A percentile compares a stretch with the other conserved stretches of the same genome.
Conservation (phyloP, 2,113 vertebrate species). For the Dissostichus mawsoni region DNA sequence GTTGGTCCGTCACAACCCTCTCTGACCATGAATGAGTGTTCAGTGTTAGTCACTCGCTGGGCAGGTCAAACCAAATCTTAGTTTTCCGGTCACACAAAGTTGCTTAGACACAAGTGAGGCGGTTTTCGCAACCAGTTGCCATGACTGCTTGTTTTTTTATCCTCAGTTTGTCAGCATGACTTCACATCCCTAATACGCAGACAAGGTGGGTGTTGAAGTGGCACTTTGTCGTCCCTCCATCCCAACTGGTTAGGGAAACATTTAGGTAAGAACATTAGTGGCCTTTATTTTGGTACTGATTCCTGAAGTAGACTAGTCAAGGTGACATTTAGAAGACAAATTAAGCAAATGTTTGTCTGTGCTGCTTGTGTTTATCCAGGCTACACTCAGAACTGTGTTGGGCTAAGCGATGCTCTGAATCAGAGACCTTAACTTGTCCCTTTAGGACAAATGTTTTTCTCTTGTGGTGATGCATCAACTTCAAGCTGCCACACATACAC, state of each 20-base stretch:
- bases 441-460: constrained; percentile 49
- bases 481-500: constrained; percentile 13
- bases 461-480: constrained; percentile 62
- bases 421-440: constrained; percentile 43
- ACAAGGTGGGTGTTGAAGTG: constrained; percentile 38
- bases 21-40: constrained; percentile 83
- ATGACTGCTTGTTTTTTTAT: constrained; percentile 40
- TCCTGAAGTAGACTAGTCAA: constrained; percentile 7
- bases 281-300: constrained; percentile 31
- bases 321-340: constrained; percentile 46
- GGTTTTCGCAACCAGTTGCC: constrained; percentile 55
- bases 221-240: constrained; percentile 54
- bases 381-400: constrained; percentile 7
- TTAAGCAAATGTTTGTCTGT: constrained; percentile 37
- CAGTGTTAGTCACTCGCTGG: constrained; percentile 69
- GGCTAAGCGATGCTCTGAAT: constrained; percentile 50
- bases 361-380: constrained; percentile 17
- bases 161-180: constrained; percentile 50
- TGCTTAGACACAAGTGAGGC: constrained; percentile 28
- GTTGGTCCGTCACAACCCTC: constrained; percentile 60
- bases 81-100: constrained; percentile 57
- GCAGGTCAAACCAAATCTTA: constrained; percentile 50
- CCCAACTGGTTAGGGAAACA: constrained; percentile 12
- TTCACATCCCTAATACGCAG: constrained; percentile 38
- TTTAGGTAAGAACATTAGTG: constrained; percentile 44